phyloP scores from a whole-genome alignment of 1,140 invertebrate species.

The Armadillidium nasatum region DNA sequence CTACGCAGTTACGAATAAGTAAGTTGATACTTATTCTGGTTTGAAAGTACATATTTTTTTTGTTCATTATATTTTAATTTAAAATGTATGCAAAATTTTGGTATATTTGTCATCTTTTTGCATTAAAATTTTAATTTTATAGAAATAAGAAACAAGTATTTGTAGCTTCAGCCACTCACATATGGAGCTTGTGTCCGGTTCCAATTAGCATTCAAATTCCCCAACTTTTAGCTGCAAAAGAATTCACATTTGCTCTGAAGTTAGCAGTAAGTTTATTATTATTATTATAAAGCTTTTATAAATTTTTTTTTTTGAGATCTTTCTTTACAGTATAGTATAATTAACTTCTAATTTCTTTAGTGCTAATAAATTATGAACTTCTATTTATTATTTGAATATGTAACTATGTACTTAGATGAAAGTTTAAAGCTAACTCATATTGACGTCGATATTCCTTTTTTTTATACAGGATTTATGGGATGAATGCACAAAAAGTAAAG shows the following conservation, averaged over 20 bases:
- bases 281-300: constrained; percentile 18
- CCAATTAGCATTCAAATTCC: constrained; percentile 75
- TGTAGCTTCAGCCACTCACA: constrained; percentile 74
- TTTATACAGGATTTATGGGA: constrained; percentile 73
- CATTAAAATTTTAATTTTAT: constrained; percentile 44
- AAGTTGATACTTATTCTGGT: constrained; percentile 1
- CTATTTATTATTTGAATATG: too few relatives aligned
- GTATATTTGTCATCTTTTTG: background rate
- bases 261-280: constrained; percentile 84
- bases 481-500: constrained; percentile 72
- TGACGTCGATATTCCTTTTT: constrained; percentile 30
- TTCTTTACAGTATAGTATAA: too few relatives aligned
- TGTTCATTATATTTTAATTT: background rate
- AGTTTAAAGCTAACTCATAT: too few relatives aligned
- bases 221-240: constrained; percentile 75
- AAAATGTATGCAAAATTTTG: background rate
- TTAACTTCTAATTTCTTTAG: too few relatives aligned
- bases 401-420: too few relatives aligned
- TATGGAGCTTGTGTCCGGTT: constrained; percentile 77
- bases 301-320: too few relatives aligned
- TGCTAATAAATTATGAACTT: too few relatives aligned
- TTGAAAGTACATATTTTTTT: background rate
- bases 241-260: constrained; percentile 89
- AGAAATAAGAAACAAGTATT: constrained; percentile 74
- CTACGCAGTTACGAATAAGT: constrained; percentile 23